Base-by-base conservation (phyloP, 2,113 vertebrate species). In the Diadophis punctatus region DNA sequence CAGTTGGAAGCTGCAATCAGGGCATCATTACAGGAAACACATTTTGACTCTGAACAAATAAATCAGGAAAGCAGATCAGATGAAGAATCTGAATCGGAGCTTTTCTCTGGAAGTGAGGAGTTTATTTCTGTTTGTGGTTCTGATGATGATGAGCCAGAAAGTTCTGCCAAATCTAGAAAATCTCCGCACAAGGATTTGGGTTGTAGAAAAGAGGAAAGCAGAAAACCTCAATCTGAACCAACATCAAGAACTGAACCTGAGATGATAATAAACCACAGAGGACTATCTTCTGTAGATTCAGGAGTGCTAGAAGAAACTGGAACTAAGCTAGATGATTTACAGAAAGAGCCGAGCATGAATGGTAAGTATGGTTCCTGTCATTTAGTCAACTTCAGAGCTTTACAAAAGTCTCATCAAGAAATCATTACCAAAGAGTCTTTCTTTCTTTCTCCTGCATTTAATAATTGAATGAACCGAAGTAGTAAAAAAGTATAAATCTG, bases 1-100 rank as follows among this genome's bases (percentile, higher is more conserved):
- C 99, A 99, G 97, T 95, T 99, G 96, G 99, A 99, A 97, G 99
- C 99, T 86, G 99, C 99, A 5, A 99, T 99, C 96, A 98, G 98
- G 95, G 99, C 99, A 92, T 99, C 99, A 0, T 97, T 99, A 63
- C 99, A 99, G 96, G 99, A 99, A 97, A 99, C 99, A 0, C 99
- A 99, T 96, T 99, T 99, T 55, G 99, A 99, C 95, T 99, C 99
- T 87, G 97, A 97, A 0, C 97, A 98, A 27, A 97, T 98, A 74
- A 98, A 98, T 91, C 98, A 98, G 4, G 98, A 99, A 93, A 98
- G 98, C 63, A 97, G 98, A 20, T 99, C 98, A 1, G 99, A 99
- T 4, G 99, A 99, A 34, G 99, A 99, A 92, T 99, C 99, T 0
- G 99, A 99, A 25, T 99, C 99, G 0, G 99, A 99, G 97, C 98